Conservation (phyloP, 2,797 vertebrate genomes). For the Hydrolagus colliei region DNA sequence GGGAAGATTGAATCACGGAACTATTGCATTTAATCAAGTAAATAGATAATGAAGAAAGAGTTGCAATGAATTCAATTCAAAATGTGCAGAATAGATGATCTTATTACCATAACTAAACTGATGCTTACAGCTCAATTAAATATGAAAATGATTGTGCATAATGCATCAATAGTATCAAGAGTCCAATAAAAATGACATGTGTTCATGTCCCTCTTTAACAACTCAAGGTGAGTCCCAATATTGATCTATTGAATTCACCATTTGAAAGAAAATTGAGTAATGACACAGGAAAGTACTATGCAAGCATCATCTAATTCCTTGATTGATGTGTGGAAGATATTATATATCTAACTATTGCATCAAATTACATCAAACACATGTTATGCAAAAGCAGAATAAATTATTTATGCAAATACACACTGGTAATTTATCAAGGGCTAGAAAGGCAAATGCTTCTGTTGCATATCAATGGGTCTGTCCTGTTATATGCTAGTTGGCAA, state of each 20-base stretch:
- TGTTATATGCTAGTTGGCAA: constrained; percentile 13
- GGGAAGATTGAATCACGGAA: neutral
- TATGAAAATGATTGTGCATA: constrained; percentile 57
- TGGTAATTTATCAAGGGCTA: constrained; percentile 38
- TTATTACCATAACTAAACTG: constrained; percentile 56
- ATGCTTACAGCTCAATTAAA: constrained; percentile 61
- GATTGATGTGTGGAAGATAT: constrained; percentile 38
- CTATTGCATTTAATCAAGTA: neutral
- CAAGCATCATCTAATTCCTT: constrained; percentile 36
- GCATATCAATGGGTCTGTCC: constrained; percentile 33
- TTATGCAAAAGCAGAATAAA: constrained; percentile 38
- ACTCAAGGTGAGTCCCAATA: constrained; percentile 47
- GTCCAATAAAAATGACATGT: constrained; percentile 48
- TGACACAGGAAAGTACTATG: constrained; percentile 36
- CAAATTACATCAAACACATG: constrained; percentile 37
- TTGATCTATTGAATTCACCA: constrained; percentile 39
- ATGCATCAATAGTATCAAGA: constrained; percentile 51
- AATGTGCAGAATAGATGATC: constrained; percentile 12
- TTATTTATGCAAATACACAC: constrained; percentile 35
- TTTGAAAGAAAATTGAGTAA: constrained; percentile 44
- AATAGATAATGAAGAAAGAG: constrained; percentile 4
- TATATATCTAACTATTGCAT: constrained; percentile 35
- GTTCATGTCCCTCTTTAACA: constrained; percentile 44
- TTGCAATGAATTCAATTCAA: constrained; percentile 25
- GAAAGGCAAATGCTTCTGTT: constrained; percentile 34